Evolutionary conservation across 1,140 invertebrate species (phyloP), one percentile per base, ranked within the genome.

Genomic region (Dreissena rostriformis): DNA sequence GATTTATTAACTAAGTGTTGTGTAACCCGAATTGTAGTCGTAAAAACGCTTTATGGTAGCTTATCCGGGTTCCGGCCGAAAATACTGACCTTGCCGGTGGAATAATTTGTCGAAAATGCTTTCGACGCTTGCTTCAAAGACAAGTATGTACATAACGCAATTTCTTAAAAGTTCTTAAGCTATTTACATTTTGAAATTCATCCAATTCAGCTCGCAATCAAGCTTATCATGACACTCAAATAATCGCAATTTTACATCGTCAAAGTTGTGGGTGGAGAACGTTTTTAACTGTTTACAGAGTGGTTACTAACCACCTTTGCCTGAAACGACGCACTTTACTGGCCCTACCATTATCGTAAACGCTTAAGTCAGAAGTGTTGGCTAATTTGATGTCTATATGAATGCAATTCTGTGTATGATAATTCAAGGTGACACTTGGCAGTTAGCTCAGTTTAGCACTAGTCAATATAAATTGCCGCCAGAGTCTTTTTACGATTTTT

Each of bases 41-140:
- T 39, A 39, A 39, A 39, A 39, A 39, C 70, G 51, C 70, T 72
- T 52, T 72, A 4, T 15, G 70, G 55, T 72, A 72, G 70, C 22
- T 52, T 72, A 52, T 72, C 70, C 70, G 70, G 29, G 39, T 72
- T 53, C 70, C 49, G 70, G 49, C 70, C 14, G 55, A n/a, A 29
- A n/a, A 19, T 72, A 53, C 55, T 72, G 70, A 72, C 70, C 70
- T 72, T 72, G 70, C 51, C 70, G 70, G 70, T 53, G 22, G 55
- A 17, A 15, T 53, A 11, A 53, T 52, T 53, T 26, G 51, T 24
- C 70, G 12, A 72, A 72, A 52, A 72, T 72, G 70, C n/a, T 72
- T 10, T 72, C 70, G 26, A 72, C 70, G 49, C 24, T 72, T 53
- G 70, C 70, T n/a, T 17, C 26, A 19, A 51, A 26, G 49, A 52